These are phyloP conservation scores for Apodemia zela DNA, from an alignment of 2,888 invertebrate genomes.

Conservation along the genomic window DNA sequence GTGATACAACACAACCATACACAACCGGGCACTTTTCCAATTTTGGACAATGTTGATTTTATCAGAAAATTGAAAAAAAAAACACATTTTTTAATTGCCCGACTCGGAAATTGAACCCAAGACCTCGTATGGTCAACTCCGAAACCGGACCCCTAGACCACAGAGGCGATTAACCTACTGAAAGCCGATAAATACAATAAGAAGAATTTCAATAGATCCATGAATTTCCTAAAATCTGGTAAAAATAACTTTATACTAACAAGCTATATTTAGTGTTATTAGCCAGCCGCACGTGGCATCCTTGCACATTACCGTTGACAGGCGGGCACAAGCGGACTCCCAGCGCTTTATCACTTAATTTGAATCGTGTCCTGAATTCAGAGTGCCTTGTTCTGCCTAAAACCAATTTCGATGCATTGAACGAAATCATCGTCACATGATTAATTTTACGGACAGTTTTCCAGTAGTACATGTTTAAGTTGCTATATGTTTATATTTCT, in stretches of 20 bases:
- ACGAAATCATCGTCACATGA: conserved; percentile 38
- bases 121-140: no score
- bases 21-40: no score
- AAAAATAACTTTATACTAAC: background rate
- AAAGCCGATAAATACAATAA: no score
- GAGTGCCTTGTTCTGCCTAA: conserved; percentile 32
- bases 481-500: background rate
- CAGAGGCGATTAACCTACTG: no score
- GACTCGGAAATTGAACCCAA: no score
- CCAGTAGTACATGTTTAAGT: background rate
- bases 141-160: no score
- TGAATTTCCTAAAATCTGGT: background rate
- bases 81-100: no score
- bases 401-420: conserved; percentile 36
- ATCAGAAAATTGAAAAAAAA: no score
- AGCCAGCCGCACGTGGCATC: conserved; percentile 1
- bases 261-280: conserved; percentile 5
- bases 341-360: conserved; percentile 73
- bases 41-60: no score
- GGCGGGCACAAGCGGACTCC: conserved; percentile 50
- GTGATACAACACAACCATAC: no score
- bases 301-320: conserved; percentile 42
- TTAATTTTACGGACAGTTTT: conserved; percentile 28
- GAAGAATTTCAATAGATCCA: background rate
- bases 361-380: conserved; percentile 69